Evolutionary conservation across 2,113 vertebrate species (phyloP), one percentile per base, ranked within the genome.

Genomic region (Cyphomyrus discorhynchus): DNA sequence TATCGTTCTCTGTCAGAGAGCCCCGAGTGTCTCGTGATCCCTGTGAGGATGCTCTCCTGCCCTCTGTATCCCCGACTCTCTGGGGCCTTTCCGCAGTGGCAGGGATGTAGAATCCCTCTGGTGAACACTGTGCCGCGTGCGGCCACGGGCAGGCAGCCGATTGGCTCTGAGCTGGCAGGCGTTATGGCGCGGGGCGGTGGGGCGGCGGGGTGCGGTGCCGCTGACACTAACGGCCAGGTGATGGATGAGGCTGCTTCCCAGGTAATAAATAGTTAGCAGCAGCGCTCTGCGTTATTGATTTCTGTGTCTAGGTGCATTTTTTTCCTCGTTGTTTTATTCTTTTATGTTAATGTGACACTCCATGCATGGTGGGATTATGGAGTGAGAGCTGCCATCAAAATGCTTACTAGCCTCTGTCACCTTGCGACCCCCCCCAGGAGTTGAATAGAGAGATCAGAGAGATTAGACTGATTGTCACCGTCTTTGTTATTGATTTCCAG

Each of bases 141-240:
- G 27, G 7, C 49, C 45, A 13, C 46, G 84, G 45, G 88, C 53
- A 42, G 80, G 9, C 66, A 35, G 88, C 31, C 35, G 31, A 58
- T 88, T 62, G 56, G 87, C 82, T 90, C 52, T 86, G 88, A 82
- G 58, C 88, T 88, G n/a, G 62, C 45, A n/a, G 15, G 3, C 11
- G 8, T 27, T 6, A 15, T 46, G 90, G 89, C 5, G 42, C 24
- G 80, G 62, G 77, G 88, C 90, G 86, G 35, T 1, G 1, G 35
- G 35, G 35, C 35, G 2, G 89, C 91, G 90, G 89, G 91, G 91
- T 88, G 47, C 58, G 2, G 91, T 89, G 91, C 92, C 89, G 88
- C 92, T 94, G 94, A 94, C 94, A 92, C 92, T 95, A 96, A 96
- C 95, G 94, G 93, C 93, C 93, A 91, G 86, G 92, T 95, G 95